Conservation (phyloP, 1,140 invertebrate species). For the Sarcophaga peregrina region DNA sequence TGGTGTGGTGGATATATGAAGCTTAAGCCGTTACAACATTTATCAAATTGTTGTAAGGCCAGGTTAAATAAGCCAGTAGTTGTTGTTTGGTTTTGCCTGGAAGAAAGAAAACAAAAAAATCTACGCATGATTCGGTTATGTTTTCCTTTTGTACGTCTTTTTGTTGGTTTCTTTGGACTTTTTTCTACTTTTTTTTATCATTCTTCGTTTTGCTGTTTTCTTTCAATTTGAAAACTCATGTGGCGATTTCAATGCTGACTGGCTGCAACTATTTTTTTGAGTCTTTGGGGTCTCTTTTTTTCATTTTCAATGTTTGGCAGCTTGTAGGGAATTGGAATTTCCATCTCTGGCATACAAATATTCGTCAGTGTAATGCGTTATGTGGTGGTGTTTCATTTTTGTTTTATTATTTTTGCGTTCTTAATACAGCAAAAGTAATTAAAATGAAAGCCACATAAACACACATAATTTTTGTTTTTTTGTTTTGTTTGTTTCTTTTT, state of each 20-base stretch:
- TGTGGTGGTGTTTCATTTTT: background rate
- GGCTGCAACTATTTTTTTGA: background rate
- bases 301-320: background rate
- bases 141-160: background rate
- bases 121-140: constrained; percentile 40
- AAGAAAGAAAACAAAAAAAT: background rate
- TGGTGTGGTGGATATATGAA: background rate
- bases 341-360: background rate
- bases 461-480: background rate
- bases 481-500: constrained; percentile 26
- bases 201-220: no score
- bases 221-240: constrained; percentile 9
- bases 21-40: constrained; percentile 13
- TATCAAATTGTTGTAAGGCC: background rate
- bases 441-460: constrained; percentile 29
- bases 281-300: no score
- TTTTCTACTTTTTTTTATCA: no score
- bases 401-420: background rate
- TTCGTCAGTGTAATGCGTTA: background rate
- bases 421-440: constrained; percentile 37
- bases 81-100: background rate
- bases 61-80: background rate
- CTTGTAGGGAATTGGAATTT: background rate
- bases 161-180: background rate
- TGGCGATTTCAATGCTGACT: constrained; percentile 30